phyloP scores from a whole-genome alignment of 2,797 vertebrate genomes.

The Helostoma temminkii region DNA sequence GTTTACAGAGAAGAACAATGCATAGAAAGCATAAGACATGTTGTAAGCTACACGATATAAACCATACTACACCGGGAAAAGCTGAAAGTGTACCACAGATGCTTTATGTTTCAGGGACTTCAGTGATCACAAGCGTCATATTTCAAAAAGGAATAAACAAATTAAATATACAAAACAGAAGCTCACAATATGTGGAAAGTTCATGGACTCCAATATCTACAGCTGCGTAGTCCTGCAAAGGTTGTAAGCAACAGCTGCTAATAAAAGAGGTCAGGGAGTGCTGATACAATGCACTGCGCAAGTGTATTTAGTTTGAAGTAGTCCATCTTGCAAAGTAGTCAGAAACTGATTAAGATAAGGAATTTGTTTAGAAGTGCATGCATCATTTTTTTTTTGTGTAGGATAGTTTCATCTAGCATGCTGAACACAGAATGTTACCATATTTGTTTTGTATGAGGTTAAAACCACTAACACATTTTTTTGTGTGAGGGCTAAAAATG shows the following conservation, averaged over 20 bases:
- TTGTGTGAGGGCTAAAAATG: too few relatives aligned
- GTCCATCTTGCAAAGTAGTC: neutral
- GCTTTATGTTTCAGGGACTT: conserved; percentile 15
- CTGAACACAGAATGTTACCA: neutral
- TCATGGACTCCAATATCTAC: neutral
- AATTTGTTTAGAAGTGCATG: neutral
- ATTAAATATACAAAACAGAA: conserved; percentile 17
- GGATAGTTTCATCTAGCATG: neutral
- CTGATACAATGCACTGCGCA: neutral
- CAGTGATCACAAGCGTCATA: conserved; percentile 13
- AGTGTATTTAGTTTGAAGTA: neutral
- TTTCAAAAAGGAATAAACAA: conserved; percentile 17
- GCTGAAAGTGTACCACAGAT: conserved; percentile 18
- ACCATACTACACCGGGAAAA: conserved; percentile 31
- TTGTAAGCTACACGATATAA: conserved; percentile 30
- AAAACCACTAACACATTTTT: neutral
- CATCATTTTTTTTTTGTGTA: neutral
- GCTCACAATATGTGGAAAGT: conserved; percentile 3
- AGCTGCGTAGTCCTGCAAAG: conserved; percentile 3
- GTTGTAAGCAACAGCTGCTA: conserved; percentile 15
- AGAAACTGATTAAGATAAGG: neutral
- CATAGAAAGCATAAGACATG: conserved; percentile 33
- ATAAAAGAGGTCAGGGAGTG: conserved; percentile 4
- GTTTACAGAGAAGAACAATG: conserved; percentile 62
- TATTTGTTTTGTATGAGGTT: neutral